Evolutionary conservation across 2,888 invertebrate genomes (phyloP).

Genomic region (Malachius bipustulatus): DNA sequence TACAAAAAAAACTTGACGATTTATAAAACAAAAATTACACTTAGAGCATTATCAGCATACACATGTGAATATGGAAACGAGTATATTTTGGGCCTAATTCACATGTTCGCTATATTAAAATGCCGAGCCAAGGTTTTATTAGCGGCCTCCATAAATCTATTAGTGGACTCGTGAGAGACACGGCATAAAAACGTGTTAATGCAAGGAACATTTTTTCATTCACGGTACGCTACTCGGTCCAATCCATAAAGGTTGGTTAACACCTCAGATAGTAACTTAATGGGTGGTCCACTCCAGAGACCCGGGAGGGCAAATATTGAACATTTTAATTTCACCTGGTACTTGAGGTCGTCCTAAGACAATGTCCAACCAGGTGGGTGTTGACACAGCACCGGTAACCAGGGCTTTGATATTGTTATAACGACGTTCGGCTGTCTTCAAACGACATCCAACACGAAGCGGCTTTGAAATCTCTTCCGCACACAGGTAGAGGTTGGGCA

Average conservation of each 20-base stretch:
- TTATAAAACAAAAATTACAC: too few species aligned
- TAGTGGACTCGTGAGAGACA: constrained; percentile 13
- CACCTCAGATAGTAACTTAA: constrained; percentile 20
- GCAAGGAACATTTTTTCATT: constrained; percentile 30
- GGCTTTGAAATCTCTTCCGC: too few species aligned
- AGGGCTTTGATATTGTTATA: constrained; percentile 13
- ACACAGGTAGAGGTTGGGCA: too few species aligned
- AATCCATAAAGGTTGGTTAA: constrained; percentile 16
- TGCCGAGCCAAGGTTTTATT: too few species aligned
- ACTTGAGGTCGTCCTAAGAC: constrained; percentile 27
- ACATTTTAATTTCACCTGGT: constrained; percentile 31
- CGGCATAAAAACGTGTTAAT: constrained; percentile 35
- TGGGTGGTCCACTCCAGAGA: constrained; percentile 23
- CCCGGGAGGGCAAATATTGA: constrained; percentile 27
- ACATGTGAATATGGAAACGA: too few species aligned
- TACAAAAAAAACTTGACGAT: too few species aligned
- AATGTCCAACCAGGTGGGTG: constrained; percentile 26
- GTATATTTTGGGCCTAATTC: too few species aligned
- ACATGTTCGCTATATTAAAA: too few species aligned
- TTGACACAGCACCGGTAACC: constrained; percentile 8
- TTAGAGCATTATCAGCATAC: too few species aligned
- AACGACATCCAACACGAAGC: too few species aligned
- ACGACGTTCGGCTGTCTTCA: too few species aligned
- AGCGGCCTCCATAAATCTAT: constrained; percentile 18
- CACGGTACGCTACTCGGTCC: constrained; percentile 12